Base-by-base conservation (phyloP, 1,140 invertebrate species). In the Capitella teleta region DNA sequence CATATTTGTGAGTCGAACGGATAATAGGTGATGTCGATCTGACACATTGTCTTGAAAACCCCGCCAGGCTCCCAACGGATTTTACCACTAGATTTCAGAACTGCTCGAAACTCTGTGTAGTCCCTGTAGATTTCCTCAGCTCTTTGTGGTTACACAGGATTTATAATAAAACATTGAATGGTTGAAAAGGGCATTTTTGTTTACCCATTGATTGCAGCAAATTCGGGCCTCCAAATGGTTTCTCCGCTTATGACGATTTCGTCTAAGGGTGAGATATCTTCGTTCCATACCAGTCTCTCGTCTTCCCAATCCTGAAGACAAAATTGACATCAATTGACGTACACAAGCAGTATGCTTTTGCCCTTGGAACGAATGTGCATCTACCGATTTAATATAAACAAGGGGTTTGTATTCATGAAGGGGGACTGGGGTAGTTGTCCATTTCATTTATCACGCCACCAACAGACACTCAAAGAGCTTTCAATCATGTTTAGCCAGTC, bases 241-340 rank as follows among this genome's bases (percentile, higher is more conserved):
- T 64, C 63, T 21, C 55, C 60, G 5, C 61, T 62, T 36, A 70
- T 67, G 21, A 71, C 64, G 25, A 70, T 41, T 32, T 60, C 61
- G 38, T 89, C 83, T 23, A 95, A 87, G 4, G 88, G 89, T 65
- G 94, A 94, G 67, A 93, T 88, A 59, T 85, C 84, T 44, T 90
- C 89, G 70, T 93, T 86, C 91, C 91, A 95, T 61, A 82, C 79
- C 53, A 95, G 75, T 71, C 94, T 93, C 76, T 93, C 91, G 69
- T 95, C 91, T 72, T 86, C 86, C 91, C 91, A 95, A 60, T 85
- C 87, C 87, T 91, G 37, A 34, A 48, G 28, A 49, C 8, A 19
- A 49, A 24, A 38, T 23, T 23, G 36, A 18, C 23, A 32, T 14
- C 42, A 25, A 44, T 6, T 18, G 38, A n/a, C n/a, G n/a, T n/a